These are phyloP conservation scores for Menidia menidia DNA, from an alignment of 2,797 vertebrate genomes.

Conservation along the genomic window DNA sequence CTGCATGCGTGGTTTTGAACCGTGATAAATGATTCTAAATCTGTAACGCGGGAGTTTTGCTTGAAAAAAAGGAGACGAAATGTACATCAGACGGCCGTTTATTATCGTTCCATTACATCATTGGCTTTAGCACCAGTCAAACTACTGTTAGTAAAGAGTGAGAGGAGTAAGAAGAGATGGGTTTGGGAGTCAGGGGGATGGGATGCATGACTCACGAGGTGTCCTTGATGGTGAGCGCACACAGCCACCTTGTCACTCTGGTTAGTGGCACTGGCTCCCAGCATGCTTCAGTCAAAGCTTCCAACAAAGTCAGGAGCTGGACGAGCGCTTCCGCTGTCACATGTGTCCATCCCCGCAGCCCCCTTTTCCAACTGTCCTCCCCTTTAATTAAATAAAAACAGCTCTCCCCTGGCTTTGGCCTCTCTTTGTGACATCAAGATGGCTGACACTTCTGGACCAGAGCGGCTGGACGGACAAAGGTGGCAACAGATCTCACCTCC, in stretches of 20 bases:
- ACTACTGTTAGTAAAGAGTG: constrained; percentile 44
- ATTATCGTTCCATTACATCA: constrained; percentile 60
- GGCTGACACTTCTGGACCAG: constrained; percentile 3
- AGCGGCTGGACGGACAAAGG: constrained; percentile 31
- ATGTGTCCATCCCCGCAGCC: constrained; percentile 6
- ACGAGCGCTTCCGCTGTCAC: constrained; percentile 26
- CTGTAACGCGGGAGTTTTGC: not conserved
- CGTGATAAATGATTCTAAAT: not conserved
- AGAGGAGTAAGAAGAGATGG: constrained; percentile 12
- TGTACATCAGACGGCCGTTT: constrained; percentile 34
- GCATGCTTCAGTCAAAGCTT: constrained; percentile 33
- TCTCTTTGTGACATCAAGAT: constrained; percentile 21
- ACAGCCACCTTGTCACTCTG: constrained; percentile 33
- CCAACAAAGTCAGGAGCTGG: constrained; percentile 15
- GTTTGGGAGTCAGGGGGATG: constrained; percentile 29
- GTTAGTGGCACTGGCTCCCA: constrained; percentile 56
- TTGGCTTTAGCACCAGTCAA: constrained; percentile 24
- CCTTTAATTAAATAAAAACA: not conserved
- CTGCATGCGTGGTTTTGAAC: not conserved
- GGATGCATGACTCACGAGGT: constrained; percentile 41
- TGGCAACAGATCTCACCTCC: constrained; percentile 25
- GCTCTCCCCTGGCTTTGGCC: not conserved
- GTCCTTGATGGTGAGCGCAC: constrained; percentile 45
- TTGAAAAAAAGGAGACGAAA: constrained; percentile 32
- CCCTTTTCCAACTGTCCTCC: not conserved